A percentile compares a stretch with the other conserved stretches of the same genome.
Evolutionary conservation across 2,797 vertebrate genomes (phyloP).

Genomic region (Lepilemur septentrionalis): DNA sequence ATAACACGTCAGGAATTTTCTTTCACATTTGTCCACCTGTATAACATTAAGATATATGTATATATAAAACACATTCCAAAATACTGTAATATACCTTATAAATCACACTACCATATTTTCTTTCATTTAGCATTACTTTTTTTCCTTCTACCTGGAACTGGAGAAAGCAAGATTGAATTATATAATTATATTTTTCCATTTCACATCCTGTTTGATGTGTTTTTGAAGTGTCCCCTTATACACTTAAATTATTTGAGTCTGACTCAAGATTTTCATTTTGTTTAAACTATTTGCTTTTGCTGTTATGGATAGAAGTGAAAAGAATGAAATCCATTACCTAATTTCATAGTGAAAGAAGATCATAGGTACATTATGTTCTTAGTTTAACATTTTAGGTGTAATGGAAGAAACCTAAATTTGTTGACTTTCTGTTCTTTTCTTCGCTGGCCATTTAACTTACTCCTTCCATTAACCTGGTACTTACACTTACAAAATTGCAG

Average conservation of each 20-base stretch:
- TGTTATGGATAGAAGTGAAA: not conserved
- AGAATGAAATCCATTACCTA: constrained; percentile 23
- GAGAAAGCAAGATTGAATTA: constrained; percentile 35
- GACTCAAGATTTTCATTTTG: constrained; percentile 52
- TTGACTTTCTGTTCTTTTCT: not conserved
- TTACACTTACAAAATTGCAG: not conserved
- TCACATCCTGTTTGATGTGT: not conserved
- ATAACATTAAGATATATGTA: not conserved
- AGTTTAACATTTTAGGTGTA: not conserved
- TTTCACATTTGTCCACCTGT: not conserved
- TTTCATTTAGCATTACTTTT: constrained; percentile 22
- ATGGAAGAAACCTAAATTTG: not conserved
- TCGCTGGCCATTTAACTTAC: not conserved
- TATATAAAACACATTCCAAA: not conserved
- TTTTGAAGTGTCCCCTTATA: not conserved
- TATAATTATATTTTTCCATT: constrained; percentile 14
- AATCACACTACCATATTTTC: constrained; percentile 19
- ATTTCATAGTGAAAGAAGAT: not conserved
- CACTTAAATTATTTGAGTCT: constrained; percentile 44
- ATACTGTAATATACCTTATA: not conserved
- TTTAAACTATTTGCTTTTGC: constrained; percentile 16
- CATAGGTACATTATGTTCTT: not conserved
- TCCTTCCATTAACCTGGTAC: not conserved
- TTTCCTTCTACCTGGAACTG: not conserved
- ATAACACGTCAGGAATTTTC: not conserved